Percentiles rank a stretch among this genome's conserved stretches.
Evolutionary conservation across 2,797 vertebrate genomes (phyloP).

Genomic region (Esox lucius): DNA sequence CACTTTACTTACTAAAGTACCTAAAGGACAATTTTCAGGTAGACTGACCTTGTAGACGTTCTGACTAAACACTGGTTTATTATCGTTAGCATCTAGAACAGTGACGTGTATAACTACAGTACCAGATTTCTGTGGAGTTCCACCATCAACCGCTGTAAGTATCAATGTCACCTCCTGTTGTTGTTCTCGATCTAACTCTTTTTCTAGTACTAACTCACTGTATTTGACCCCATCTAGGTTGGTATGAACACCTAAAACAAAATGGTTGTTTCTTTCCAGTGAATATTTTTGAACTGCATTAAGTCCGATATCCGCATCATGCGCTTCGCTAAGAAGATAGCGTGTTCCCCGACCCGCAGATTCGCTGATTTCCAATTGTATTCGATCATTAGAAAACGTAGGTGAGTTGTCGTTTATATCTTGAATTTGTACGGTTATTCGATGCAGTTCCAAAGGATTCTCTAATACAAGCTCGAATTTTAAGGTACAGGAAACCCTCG

Average conservation of each 20-base stretch:
- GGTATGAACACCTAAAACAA: constrained; percentile 43
- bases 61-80: constrained; percentile 50
- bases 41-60: constrained; percentile 50
- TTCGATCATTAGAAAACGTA: constrained; percentile 36
- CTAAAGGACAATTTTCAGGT: constrained; percentile 54
- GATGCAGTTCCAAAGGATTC: constrained; percentile 54
- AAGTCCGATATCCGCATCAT: constrained; percentile 47
- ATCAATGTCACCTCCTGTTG: too few species aligned
- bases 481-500: constrained; percentile 45
- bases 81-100: constrained; percentile 63
- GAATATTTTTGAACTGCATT: constrained; percentile 52
- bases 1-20: constrained; percentile 53
- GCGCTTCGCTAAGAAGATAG: constrained; percentile 45
- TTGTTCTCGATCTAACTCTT: constrained; percentile 17
- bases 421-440: too few species aligned
- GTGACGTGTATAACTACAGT: background rate
- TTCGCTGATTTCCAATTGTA: constrained; percentile 34
- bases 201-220: constrained; percentile 58
- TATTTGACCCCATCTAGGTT: constrained; percentile 50
- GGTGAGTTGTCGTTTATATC: background rate
- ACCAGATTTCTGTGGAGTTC: too few species aligned
- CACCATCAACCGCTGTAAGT: too few species aligned
- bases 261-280: constrained; percentile 57
- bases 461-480: constrained; percentile 31
- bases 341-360: constrained; percentile 16